Evolutionary conservation across 1,140 invertebrate genomes (phyloP).

Genomic region (Steinernema feltiae): DNA sequence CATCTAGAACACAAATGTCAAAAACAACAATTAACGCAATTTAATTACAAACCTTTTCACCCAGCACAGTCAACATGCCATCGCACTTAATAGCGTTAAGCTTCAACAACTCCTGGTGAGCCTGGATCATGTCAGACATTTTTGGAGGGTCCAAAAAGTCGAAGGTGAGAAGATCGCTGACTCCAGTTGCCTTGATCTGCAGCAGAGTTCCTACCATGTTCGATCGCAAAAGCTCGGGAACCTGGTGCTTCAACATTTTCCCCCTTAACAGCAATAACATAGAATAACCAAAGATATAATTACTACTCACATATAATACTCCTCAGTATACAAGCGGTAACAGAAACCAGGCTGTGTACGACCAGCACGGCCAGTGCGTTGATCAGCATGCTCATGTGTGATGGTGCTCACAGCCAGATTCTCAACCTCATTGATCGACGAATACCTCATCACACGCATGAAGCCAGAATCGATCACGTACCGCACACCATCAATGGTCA

Average conservation of each 20-base stretch:
- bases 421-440: slow-evolving; percentile 83
- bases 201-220: background rate
- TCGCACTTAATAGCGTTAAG: background rate
- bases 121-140: background rate
- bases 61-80: background rate
- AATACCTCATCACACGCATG: slow-evolving; percentile 82
- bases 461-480: slow-evolving; percentile 94
- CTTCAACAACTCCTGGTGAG: background rate
- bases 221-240: background rate
- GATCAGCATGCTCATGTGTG: slow-evolving; percentile 84
- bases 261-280: background rate
- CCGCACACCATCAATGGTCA: slow-evolving; percentile 81
- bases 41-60: background rate
- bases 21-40: background rate
- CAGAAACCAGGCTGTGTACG: slow-evolving; percentile 76
- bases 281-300: background rate
- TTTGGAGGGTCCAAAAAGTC: slow-evolving; percentile 2
- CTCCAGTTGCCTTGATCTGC: background rate
- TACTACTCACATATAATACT: slow-evolving; percentile 65
- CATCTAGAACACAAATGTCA: background rate
- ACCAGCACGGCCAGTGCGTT: slow-evolving; percentile 84
- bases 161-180: background rate
- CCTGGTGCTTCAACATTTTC: background rate
- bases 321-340: slow-evolving; percentile 67
- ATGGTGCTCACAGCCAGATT: slow-evolving; percentile 64